Conservation (phyloP, 2,113 vertebrate species). For the Strigops habroptila region DNA sequence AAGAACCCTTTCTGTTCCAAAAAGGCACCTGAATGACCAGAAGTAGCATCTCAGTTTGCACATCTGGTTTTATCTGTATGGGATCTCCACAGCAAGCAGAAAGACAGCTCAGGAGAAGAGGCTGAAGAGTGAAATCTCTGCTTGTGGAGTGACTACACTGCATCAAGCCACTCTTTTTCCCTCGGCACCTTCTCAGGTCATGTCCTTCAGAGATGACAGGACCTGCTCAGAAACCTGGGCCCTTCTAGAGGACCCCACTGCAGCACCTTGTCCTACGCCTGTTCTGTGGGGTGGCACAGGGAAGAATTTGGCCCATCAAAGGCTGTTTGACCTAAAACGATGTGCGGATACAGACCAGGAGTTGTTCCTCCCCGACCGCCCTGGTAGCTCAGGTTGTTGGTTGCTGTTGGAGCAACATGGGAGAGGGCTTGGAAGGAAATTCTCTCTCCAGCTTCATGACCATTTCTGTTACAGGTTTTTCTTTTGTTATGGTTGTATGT, state of each 20-base stretch:
- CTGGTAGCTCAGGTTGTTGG: not conserved
- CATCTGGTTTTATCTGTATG: not conserved
- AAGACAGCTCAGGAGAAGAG: not conserved
- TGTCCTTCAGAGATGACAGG: not conserved
- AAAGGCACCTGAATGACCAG: not conserved
- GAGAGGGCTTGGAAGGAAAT: constrained; percentile 20
- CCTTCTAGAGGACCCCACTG: not conserved
- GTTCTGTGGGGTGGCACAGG: not conserved
- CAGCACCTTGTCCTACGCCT: rapidly evolving
- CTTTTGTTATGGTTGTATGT: constrained; percentile 77
- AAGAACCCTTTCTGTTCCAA: not conserved
- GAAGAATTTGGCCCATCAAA: not conserved
- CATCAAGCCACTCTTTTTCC: not conserved
- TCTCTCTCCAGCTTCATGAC: constrained; percentile 20
- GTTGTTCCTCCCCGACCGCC: not conserved
- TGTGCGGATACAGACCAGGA: not conserved
- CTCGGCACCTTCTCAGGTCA: rapidly evolving
- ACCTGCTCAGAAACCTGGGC: not conserved
- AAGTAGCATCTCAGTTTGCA: not conserved
- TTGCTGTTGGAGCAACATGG: not conserved
- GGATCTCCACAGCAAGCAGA: not conserved
- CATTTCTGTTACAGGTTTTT: constrained; percentile 57
- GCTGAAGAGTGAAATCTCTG: not conserved
- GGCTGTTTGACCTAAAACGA: not conserved
- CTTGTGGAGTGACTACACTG: not conserved